Percentiles rank a stretch among this genome's conserved stretches.
phyloP scores from a whole-genome alignment of 1,140 invertebrate species.

The Drosophila mojavensis region DNA sequence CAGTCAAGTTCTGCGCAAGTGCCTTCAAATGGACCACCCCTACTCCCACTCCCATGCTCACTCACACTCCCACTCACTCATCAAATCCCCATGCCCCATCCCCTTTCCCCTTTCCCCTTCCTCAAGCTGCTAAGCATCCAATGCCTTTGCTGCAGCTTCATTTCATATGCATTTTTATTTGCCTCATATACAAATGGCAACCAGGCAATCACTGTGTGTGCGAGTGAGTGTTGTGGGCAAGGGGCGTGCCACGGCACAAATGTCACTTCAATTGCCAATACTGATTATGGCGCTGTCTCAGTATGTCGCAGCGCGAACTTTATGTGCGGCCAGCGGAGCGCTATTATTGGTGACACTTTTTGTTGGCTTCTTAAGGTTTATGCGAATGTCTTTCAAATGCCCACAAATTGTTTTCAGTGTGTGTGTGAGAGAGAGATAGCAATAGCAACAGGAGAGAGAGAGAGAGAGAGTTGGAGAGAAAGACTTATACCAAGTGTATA shows the following conservation, averaged over 20 bases:
- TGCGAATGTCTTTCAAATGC: slow-evolving; percentile 56
- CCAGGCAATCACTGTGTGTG: slow-evolving; percentile 34
- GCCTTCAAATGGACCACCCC: slow-evolving; percentile 56
- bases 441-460: background rate
- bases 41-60: slow-evolving; percentile 1
- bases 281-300: slow-evolving; percentile 62
- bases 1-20: slow-evolving; percentile 70
- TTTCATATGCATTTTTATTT: slow-evolving; percentile 83
- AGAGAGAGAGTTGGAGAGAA: slow-evolving; percentile 1
- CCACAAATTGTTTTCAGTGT: slow-evolving; percentile 24
- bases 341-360: slow-evolving; percentile 82
- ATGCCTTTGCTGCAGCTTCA: slow-evolving; percentile 53
- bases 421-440: background rate
- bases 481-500: background rate
- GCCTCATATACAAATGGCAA: slow-evolving; percentile 79
- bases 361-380: slow-evolving; percentile 44
- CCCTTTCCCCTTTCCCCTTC: too few species aligned
- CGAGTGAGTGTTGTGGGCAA: background rate
- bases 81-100: background rate
- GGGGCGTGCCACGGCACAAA: slow-evolving; percentile 38
- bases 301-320: slow-evolving; percentile 50
- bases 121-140: background rate
- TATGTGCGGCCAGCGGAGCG: slow-evolving; percentile 69
- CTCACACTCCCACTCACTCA: background rate
- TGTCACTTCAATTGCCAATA: slow-evolving; percentile 80